Evolutionary conservation across 1,140 invertebrate genomes (phyloP), one percentile per base, ranked within the genome.

Genomic region (Gerris buenoi): DNA sequence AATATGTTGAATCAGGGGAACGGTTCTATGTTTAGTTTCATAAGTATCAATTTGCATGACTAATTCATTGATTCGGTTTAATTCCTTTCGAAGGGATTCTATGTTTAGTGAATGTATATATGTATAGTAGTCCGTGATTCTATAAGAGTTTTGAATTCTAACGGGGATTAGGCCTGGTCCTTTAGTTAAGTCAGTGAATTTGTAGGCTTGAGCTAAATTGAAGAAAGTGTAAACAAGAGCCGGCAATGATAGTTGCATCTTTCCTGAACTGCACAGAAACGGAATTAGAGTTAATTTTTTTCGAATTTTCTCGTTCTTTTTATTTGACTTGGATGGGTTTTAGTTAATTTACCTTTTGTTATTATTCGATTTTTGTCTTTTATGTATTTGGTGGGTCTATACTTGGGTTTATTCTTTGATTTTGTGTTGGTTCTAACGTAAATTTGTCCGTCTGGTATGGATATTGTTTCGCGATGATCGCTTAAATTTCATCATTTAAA

Each of bases 401-500:
- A 64, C 23, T 22, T 64, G 22, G 25, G n/a, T 23, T 64, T 64
- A 27, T n/a, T 1, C 23, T 64, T 64, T 25, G 25, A 10, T 64
- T 27, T 64, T 2, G 28, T 27, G 28, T 64, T 28, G 2, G 63
- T 64, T 33, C 26, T 28, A 2, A 64, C n/a, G 22, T 29, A 64
- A n/a, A 64, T 46, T 14, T 46, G 3, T 64, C 63, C 63, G 2
- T 64, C 25, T 46, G 63, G 63, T 25, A 64, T 64, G 3, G 2
- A 3, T 13, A 33, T 33, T 2, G 2, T 22, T 28, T 64, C 63
- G 3, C 63, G 3, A 29, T 64, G 22, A 22, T 28, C 23, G 29
- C 33, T 64, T 18, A n/a, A n/a, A n/a, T n/a, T n/a, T n/a, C n/a
- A n/a, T n/a, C n/a, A n/a, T n/a, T n/a, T n/a, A n/a, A n/a, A n/a